A percentile compares a stretch with the other conserved stretches of the same genome.
Conservation (phyloP, 1,140 invertebrate species). For the Lepidurus couesii region DNA sequence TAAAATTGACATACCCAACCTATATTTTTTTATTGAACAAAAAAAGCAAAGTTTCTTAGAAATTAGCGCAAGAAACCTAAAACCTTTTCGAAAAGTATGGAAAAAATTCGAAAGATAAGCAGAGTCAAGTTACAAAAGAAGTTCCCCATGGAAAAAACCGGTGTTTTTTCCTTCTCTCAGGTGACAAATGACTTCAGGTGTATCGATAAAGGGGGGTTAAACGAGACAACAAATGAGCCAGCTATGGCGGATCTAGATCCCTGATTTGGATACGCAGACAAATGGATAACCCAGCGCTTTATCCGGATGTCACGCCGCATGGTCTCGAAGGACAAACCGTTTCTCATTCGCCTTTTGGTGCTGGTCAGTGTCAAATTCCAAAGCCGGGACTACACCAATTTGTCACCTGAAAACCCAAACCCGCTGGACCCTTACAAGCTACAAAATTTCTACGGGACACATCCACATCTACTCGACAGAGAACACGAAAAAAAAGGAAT, state of each 20-base stretch:
- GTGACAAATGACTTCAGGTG: not conserved
- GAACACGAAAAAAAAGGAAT: too few relatives aligned
- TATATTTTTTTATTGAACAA: slow-evolving; percentile 35
- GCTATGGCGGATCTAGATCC: slow-evolving; percentile 11
- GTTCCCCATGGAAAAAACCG: not conserved
- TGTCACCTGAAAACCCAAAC: not conserved
- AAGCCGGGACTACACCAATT: slow-evolving; percentile 12
- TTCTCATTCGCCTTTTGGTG: not conserved
- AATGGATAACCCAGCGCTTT: slow-evolving; percentile 1
- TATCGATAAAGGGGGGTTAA: slow-evolving; percentile 15
- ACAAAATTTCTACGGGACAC: too few relatives aligned
- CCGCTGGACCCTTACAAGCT: too few relatives aligned
- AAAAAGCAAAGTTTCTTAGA: not conserved
- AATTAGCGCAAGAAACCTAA: not conserved
- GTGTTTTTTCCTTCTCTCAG: not conserved
- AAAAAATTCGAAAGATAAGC: not conserved
- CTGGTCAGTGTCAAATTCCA: not conserved
- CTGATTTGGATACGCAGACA: slow-evolving; percentile 14
- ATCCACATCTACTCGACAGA: too few relatives aligned
- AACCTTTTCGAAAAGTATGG: not conserved
- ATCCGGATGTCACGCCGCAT: slow-evolving; percentile 15
- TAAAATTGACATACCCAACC: slow-evolving; percentile 76
- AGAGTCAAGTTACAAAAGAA: not conserved
- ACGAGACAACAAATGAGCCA: slow-evolving; percentile 12
- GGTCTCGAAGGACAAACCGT: not conserved